Conservation (phyloP, 1,140 invertebrate genomes). For the Drosophila virilis region DNA sequence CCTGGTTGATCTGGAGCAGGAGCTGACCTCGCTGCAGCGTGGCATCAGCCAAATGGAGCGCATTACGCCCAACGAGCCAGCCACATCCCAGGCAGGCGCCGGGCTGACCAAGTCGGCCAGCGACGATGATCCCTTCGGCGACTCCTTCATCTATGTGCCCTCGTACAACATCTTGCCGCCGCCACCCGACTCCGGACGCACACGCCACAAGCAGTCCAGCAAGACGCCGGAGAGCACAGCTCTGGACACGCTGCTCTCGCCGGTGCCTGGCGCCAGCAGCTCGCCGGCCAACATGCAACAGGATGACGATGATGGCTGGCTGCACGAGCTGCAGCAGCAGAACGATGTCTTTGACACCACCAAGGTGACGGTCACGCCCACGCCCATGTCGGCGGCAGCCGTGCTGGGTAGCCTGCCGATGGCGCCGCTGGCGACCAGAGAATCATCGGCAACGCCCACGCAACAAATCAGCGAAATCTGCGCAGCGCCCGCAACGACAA, state of each 20-base stretch:
- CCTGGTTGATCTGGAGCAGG: constrained; percentile 96
- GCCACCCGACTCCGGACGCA: constrained; percentile 85
- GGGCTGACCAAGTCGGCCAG: constrained; percentile 70
- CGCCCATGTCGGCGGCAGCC: constrained; percentile 39
- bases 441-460: constrained; percentile 76
- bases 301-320: constrained; percentile 77
- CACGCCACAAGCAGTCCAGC: constrained; percentile 64
- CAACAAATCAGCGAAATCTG: constrained; percentile 61
- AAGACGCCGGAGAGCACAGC: constrained; percentile 36
- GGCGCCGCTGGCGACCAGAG: constrained; percentile 70
- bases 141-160: constrained; percentile 90
- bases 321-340: constrained; percentile 76
- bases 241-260: constrained; percentile 64
- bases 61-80: constrained; percentile 89
- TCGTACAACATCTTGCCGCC: constrained; percentile 87
- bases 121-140: constrained; percentile 91
- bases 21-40: constrained; percentile 94
- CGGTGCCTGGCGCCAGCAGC: constrained; percentile 38
- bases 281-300: constrained; percentile 54
- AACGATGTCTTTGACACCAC: constrained; percentile 81
- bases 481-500: constrained; percentile 4
- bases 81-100: constrained; percentile 48
- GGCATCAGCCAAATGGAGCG: constrained; percentile 94
- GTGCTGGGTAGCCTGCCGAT: constrained; percentile 52
- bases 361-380: constrained; percentile 56